Evolutionary conservation across 2,113 vertebrate species (phyloP), one percentile per base, ranked within the genome.

Genomic region (Tauraco erythrolophus): DNA sequence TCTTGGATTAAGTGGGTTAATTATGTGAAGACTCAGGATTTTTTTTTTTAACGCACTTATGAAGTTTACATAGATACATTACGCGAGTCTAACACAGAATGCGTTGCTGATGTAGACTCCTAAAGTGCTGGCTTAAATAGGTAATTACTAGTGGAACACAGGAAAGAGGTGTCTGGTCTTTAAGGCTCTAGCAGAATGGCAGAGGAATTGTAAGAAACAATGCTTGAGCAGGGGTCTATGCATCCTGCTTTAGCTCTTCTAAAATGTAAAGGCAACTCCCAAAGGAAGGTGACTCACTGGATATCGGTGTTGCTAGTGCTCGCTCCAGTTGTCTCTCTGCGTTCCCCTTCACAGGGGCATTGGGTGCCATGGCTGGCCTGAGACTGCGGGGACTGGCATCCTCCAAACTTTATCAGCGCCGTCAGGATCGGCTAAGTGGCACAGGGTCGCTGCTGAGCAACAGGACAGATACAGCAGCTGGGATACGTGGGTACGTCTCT

Each of bases 341-440:
- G 4, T 76, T 91, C 92, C 75, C 92, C 64, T 57, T 77, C 78
- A 5, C 79, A 43, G 91, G 30, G 89, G 88, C 79, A 48, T 6
- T 61, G 88, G 89, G 88, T 95, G 85, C 88, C 91, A 98, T 98
- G 98, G 95, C 98, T 14, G 6, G 62, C 70, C 70, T 93, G 80
- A 82, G 94, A 41, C 97, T 98, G 39, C 66, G 71, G n/a, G 92
- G 86, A 7, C 94, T 98, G 51, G 81, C 97, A 7, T 95, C 96
- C 31, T 98, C 98, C 66, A 97, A 74, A 28, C 97, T 98, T 7
- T 98, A 98, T 33, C 96, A 76, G 31, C 90, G 98, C 65, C 95
- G 97, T 51, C 97, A 97, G 89, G 95, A 97, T 83, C 96, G 95
- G 15, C 96, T 82, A 7, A 97, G 98, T 45, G 88, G 64, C 76